Evolutionary conservation across 2,113 vertebrate genomes (phyloP).

Genomic region (Ivindomyrus marchei): DNA sequence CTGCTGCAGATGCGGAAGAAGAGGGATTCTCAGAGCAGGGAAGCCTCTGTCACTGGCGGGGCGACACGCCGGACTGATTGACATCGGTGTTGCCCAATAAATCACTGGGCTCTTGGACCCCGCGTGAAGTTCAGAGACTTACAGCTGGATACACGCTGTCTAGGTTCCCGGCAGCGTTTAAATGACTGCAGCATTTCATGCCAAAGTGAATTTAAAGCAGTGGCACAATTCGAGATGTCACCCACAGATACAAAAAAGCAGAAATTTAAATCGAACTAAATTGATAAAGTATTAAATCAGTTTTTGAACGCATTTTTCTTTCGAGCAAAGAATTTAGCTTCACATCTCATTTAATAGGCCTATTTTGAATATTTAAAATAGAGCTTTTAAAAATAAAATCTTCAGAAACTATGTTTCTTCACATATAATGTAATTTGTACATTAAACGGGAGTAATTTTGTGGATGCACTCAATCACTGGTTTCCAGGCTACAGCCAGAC

Average conservation of each 20-base stretch:
- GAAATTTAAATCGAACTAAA: neutral
- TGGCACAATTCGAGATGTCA: neutral
- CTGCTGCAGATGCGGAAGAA: neutral
- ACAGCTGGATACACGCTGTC: neutral
- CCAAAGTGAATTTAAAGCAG: neutral
- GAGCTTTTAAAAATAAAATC: neutral
- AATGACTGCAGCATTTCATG: neutral
- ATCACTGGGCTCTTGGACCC: neutral
- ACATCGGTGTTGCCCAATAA: neutral
- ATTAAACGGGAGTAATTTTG: slow-evolving; percentile 43
- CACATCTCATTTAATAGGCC: neutral
- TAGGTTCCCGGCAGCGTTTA: neutral
- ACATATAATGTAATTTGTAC: slow-evolving; percentile 22
- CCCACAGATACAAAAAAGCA: neutral
- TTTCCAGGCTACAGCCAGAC: slow-evolving; percentile 61
- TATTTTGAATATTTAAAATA: neutral
- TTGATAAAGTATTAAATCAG: neutral
- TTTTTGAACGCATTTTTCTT: neutral
- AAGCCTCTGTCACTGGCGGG: neutral
- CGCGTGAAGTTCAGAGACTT: neutral
- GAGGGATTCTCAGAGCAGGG: neutral
- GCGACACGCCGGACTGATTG: neutral
- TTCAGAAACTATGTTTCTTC: neutral
- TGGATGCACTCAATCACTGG: slow-evolving; percentile 38
- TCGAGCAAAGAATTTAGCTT: too few relatives aligned